Conservation (phyloP, 2,113 vertebrate species). For the Ptilonorhynchus violaceus region DNA sequence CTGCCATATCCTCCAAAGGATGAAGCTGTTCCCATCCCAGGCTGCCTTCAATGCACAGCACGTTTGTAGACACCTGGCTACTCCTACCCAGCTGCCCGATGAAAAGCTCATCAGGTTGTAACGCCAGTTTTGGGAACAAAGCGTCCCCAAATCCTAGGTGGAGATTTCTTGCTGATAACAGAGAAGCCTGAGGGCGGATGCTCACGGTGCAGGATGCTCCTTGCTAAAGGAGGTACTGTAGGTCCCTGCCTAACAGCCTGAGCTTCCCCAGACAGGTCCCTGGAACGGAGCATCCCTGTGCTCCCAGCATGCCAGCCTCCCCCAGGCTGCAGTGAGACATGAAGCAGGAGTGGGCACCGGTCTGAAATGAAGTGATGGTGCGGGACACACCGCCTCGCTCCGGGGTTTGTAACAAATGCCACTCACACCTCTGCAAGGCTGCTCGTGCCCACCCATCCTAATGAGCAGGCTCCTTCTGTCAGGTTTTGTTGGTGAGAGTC, state of each 20-base stretch:
- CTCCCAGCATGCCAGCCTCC: not conserved
- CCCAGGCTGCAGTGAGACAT: not conserved
- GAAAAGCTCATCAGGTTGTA: not conserved
- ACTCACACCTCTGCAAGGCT: not conserved
- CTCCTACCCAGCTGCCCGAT: not conserved
- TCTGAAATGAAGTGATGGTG: not conserved
- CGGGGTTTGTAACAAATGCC: not conserved
- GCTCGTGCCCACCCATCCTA: not conserved
- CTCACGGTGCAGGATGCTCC: accelerated
- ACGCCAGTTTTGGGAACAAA: not conserved
- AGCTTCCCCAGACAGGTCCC: not conserved
- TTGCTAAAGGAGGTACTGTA: not conserved
- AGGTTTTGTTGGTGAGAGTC: not conserved
- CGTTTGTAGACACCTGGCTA: not conserved
- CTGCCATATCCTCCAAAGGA: not conserved
- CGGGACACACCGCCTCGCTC: not conserved
- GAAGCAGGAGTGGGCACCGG: not conserved
- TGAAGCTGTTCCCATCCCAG: not conserved
- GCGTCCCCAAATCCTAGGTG: not conserved
- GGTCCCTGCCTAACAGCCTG: not conserved
- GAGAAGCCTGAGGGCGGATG: not conserved
- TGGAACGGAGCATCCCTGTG: accelerated
- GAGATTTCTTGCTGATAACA: not conserved
- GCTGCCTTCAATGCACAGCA: not conserved
- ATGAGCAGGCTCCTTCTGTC: not conserved